Base-by-base conservation (phyloP, 2,113 vertebrate genomes). In the Axis porcinus region DNA sequence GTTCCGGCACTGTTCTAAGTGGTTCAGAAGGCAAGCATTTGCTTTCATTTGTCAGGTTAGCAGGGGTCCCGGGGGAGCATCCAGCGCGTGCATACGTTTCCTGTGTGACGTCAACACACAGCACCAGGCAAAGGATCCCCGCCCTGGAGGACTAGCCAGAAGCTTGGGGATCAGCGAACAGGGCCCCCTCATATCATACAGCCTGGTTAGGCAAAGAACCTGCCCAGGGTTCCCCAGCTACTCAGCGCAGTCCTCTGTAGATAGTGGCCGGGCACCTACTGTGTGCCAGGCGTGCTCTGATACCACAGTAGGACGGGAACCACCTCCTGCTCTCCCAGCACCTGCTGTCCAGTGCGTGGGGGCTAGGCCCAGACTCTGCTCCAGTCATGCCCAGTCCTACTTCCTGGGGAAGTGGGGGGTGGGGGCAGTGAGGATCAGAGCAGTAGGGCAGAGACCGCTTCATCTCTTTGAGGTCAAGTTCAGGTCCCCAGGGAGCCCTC, bases 41-140 rank as follows among this genome's bases (percentile, higher is more conserved):
- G 98, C 99, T 45, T 99, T 99, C 98, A 99, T 99, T 60, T 99
- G 99, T 88, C 99, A 99, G 99, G 99, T 99, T 89, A 97, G 98
- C 58, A 36, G 17, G 52, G 2, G 67, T 21, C n/a, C 70, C 3
- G 10, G 60, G 70, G 62, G 74, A 27, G 52, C 6, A 8, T 47
- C 89, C 64, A 19, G 74, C 64, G 33, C 14, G 52, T 25, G 19
- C 21, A 4, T 27, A 14, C 0, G 2, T 50, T 21, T 87, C 40
- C 60, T 6, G 2, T 4, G 9, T 70, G 54, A 2, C 15, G 3
- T 8, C 52, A 43, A 6, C 64, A 11, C 78, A 52, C 30, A 10
- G 81, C 79, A 7, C 23, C 36, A 19, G 52, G n/a, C 5, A 28
- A 25, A 74, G 74, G 50, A 13, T 58, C 52, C 33, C 23, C 52